A percentile compares a stretch with the other conserved stretches of the same genome.
Conservation (phyloP, 2,888 invertebrate genomes). For the Girardia tigrina region DNA sequence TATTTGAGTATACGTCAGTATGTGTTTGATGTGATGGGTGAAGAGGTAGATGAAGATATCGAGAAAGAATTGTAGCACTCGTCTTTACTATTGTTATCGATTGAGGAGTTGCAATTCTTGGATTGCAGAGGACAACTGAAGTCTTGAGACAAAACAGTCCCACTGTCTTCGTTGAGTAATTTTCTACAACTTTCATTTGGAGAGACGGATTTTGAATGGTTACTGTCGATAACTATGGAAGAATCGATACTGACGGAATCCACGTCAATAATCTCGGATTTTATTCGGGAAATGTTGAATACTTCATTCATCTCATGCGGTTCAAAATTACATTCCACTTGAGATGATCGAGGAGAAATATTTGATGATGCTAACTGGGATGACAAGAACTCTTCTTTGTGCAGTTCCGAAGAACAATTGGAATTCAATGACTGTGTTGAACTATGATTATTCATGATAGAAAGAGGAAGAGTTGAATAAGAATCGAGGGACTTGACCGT, state of each 20-base stretch:
- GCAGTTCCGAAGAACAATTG: not conserved
- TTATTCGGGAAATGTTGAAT: not conserved
- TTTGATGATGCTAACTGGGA: not conserved
- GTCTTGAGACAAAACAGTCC: not conserved
- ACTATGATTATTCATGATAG: not conserved
- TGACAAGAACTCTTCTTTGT: not conserved
- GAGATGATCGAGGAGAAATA: not conserved
- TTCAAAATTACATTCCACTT: not conserved
- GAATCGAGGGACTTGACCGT: not conserved
- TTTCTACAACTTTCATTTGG: not conserved
- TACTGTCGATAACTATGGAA: not conserved
- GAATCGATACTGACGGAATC: slow-evolving; percentile 1
- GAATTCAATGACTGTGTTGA: not conserved
- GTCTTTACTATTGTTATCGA: slow-evolving; percentile 15
- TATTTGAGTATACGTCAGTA: not conserved
- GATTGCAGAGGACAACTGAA: not conserved
- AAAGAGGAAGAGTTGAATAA: not conserved
- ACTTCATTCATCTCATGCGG: not conserved
- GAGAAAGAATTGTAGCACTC: slow-evolving; percentile 4
- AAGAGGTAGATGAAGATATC: not conserved
- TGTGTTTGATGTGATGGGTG: not conserved
- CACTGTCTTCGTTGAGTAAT: slow-evolving; percentile 1
- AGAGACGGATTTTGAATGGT: not conserved
- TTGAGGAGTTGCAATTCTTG: not conserved
- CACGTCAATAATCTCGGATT: not conserved